Base-by-base conservation (phyloP, 2,113 vertebrate genomes). In the Amblyornis subalaris region DNA sequence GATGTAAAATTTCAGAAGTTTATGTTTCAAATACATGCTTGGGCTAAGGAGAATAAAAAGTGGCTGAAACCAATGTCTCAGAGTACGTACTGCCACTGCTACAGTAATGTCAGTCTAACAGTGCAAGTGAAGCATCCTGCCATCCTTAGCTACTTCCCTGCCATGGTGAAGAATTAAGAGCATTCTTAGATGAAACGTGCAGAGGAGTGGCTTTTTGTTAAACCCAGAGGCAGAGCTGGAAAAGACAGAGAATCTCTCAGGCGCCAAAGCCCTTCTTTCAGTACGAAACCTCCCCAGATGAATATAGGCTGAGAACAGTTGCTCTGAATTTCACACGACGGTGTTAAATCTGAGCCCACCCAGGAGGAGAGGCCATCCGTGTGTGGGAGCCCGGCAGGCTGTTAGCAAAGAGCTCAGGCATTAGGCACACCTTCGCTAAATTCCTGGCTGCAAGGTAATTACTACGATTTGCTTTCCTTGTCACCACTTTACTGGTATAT, bases 331-430 rank as follows among this genome's bases (percentile, higher is more conserved):
- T 93, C 79, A 70, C 88, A 79, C 0, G 2, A 35, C 3, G 7
- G 75, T 80, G 95, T 77, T 83, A 92, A 89, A 88, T 47, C 38
- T 44, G 47, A 93, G 95, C 79, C 92, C 96, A 94, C 94, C 94
- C 92, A 95, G 23, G 90, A 85, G 72, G 21, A 86, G 67, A 91
- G 54, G 82, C 78, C 90, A 33, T 31, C 13, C 0, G 62, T 25
- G 71, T 15, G 74, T 33, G 85, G 58, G 70, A 93, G 45, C 55
- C 1, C 62, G 45, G 51, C 1, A 1, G 38, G 74, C 57, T 85
- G 47, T 57, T 53, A 82, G 74, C 79, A 45, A 42, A 45, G 55
- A 71, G 70, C 44, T 51, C 47, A 42, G 50, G 62, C 82, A 90
- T 95, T 95, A 91, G 47, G 69, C 85, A 85, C 85, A 86, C 69